A percentile compares a stretch with the other conserved stretches of the same genome.
Evolutionary conservation across 2,113 vertebrate genomes (phyloP).

Genomic region (Lophochroa leadbeateri): DNA sequence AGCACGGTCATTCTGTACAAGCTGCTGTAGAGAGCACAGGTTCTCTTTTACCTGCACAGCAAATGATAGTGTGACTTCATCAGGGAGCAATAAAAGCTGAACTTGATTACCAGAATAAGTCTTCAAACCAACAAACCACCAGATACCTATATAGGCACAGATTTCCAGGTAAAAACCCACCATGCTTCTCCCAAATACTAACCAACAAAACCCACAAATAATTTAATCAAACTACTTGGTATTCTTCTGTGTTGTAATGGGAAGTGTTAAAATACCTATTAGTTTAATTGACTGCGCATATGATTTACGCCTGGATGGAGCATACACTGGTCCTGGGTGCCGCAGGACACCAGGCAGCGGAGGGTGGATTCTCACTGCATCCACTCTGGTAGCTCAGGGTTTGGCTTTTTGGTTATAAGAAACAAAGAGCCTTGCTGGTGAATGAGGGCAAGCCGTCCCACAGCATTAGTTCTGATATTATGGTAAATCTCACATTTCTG

Average conservation of each 20-base stretch:
- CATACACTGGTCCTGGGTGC: neutral
- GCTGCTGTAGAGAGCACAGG: neutral
- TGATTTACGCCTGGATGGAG: neutral
- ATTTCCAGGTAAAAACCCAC: neutral
- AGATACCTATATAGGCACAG: neutral
- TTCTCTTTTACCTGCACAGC: neutral
- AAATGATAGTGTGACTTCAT: accelerated
- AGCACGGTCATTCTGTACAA: neutral
- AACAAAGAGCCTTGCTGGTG: neutral
- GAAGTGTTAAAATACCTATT: neutral
- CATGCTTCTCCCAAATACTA: neutral
- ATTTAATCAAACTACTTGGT: neutral
- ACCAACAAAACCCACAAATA: neutral
- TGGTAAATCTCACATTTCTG: neutral
- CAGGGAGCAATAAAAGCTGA: neutral
- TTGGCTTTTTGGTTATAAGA: neutral
- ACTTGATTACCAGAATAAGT: neutral
- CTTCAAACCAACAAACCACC: neutral
- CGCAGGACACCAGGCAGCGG: neutral
- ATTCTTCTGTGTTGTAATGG: neutral
- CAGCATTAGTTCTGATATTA: neutral
- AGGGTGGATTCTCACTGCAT: neutral
- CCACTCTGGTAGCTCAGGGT: neutral
- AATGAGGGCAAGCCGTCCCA: neutral
- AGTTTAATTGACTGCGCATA: neutral